phyloP scores from a whole-genome alignment of 2,888 invertebrate species.

The Lochmaea capreae region DNA sequence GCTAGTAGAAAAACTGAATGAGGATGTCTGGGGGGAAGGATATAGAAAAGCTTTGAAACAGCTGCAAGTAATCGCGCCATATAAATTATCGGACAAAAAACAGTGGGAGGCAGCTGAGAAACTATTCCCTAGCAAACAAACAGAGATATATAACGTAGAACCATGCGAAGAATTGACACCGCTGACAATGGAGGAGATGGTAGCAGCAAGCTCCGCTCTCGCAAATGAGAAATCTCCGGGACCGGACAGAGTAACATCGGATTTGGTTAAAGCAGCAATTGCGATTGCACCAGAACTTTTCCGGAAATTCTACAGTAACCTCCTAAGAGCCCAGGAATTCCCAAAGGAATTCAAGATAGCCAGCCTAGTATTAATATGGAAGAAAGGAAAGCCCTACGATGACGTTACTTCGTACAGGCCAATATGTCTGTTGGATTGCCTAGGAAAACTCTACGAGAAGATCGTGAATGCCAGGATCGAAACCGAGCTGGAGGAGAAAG shows the following conservation, averaged over 20 bases:
- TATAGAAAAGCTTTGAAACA: conserved; percentile 18
- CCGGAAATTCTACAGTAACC: not conserved
- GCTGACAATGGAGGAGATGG: not conserved
- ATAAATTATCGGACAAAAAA: not conserved
- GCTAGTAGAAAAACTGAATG: conserved; percentile 13
- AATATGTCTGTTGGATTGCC: conserved; percentile 3
- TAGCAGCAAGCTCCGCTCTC: not conserved
- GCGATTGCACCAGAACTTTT: no score
- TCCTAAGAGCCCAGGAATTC: conserved; percentile 27
- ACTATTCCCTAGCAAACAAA: conserved; percentile 10
- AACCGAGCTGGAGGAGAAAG: conserved; percentile 6
- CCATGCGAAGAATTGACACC: not conserved
- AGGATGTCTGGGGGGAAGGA: conserved; percentile 26
- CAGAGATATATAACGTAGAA: no score
- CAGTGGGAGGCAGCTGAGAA: not conserved
- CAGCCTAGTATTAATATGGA: conserved; percentile 27
- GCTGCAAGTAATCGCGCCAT: not conserved
- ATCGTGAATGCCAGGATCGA: conserved; percentile 15
- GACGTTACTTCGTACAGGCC: conserved; percentile 10
- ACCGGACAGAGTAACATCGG: no score
- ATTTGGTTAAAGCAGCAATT: no score
- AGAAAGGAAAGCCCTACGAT: not conserved
- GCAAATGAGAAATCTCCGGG: no score
- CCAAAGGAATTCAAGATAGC: no score
- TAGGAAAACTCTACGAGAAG: conserved; percentile 23